Percentiles rank a stretch among this genome's conserved stretches.
Evolutionary conservation across 1,140 invertebrate species (phyloP).

Genomic region (Notospermus geniculatus): DNA sequence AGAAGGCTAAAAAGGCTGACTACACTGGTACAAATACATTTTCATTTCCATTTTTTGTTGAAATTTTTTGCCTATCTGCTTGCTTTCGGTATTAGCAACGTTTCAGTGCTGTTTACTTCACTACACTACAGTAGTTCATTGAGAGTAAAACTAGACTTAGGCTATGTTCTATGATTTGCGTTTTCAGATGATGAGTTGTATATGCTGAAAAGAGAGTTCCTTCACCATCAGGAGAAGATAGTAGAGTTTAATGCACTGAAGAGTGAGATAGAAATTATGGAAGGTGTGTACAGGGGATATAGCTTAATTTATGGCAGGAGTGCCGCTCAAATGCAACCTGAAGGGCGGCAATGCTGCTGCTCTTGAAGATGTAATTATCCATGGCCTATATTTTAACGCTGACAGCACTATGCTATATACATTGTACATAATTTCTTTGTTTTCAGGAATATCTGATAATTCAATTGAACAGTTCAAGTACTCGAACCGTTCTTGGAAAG

Average conservation of each 20-base stretch:
- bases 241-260: slow-evolving; percentile 83
- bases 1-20: slow-evolving; percentile 80
- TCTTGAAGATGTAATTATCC: background rate
- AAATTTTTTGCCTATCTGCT: too few relatives aligned
- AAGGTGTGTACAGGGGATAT: slow-evolving; percentile 25
- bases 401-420: background rate
- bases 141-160: too few relatives aligned
- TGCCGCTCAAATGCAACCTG: background rate
- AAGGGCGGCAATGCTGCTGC: too few relatives aligned
- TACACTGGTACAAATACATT: slow-evolving; percentile 75
- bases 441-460: slow-evolving; percentile 32
- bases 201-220: slow-evolving; percentile 83
- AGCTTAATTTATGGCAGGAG: background rate
- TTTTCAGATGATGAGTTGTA: slow-evolving; percentile 72
- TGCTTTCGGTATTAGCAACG: too few relatives aligned
- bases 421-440: background rate
- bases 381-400: background rate
- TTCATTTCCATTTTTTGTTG: too few relatives aligned
- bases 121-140: too few relatives aligned
- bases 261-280: slow-evolving; percentile 59
- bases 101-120: too few relatives aligned
- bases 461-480: slow-evolving; percentile 27
- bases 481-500: slow-evolving; percentile 15
- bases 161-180: too few relatives aligned
- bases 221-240: slow-evolving; percentile 88